Conservation (phyloP, 2,888 invertebrate species). For the Nebria salina region DNA sequence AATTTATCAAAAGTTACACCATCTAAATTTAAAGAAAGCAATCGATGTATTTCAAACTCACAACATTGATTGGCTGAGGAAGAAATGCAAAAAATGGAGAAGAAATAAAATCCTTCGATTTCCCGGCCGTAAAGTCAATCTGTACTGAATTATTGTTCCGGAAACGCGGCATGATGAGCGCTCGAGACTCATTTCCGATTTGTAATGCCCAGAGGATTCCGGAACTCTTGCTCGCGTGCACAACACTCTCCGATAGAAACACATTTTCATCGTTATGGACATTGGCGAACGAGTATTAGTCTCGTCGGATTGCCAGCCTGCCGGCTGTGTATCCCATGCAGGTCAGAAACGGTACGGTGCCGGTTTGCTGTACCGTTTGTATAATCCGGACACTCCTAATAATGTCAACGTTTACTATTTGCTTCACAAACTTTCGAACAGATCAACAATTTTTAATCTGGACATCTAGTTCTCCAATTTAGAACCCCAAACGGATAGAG, state of each 20-base stretch:
- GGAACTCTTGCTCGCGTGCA: constrained; percentile 19
- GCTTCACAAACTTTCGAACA: constrained; percentile 8
- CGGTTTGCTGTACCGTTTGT: neutral
- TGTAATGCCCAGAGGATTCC: constrained; percentile 36
- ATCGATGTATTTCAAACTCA: neutral
- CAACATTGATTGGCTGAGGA: constrained; percentile 24
- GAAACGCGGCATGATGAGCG: constrained; percentile 42
- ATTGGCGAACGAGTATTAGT: neutral
- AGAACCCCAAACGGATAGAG: no score
- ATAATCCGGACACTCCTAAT: constrained; percentile 22
- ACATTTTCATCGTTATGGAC: neutral
- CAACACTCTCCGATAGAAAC: constrained; percentile 4
- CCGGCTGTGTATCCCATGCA: neutral
- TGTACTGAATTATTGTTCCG: constrained; percentile 44
- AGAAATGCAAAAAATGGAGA: neutral
- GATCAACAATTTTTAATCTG: no score
- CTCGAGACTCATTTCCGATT: constrained; percentile 41
- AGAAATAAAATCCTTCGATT: constrained; percentile 28
- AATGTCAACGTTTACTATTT: constrained; percentile 28
- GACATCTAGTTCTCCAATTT: no score
- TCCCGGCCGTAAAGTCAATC: constrained; percentile 35
- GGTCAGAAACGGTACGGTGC: neutral
- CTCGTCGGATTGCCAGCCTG: neutral
- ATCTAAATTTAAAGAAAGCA: no score
- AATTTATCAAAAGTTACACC: no score